A percentile compares a stretch with the other conserved stretches of the same genome.
Conservation (phyloP, 1,140 invertebrate species). For the Drosophila micromelanica region DNA sequence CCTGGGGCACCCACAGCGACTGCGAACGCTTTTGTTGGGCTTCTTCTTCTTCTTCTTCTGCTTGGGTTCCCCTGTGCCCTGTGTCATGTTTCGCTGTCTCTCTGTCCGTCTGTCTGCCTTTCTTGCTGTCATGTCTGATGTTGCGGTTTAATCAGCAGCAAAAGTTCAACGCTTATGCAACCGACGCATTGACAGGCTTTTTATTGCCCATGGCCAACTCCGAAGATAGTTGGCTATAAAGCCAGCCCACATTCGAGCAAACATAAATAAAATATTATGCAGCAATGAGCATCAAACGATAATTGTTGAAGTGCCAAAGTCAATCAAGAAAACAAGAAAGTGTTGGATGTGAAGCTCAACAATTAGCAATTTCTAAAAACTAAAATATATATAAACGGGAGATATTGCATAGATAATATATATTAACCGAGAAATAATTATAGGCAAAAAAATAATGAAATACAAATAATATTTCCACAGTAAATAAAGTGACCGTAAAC, state of each 20-base stretch:
- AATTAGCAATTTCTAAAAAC: too few relatives aligned
- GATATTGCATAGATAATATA: too few relatives aligned
- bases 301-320: too few relatives aligned
- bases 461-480: too few relatives aligned
- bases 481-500: too few relatives aligned
- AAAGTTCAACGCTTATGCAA: constrained; percentile 36
- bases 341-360: too few relatives aligned
- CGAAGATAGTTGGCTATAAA: too few relatives aligned
- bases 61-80: not conserved
- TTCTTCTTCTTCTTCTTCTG: not conserved
- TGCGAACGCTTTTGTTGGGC: constrained; percentile 45
- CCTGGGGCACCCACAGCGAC: constrained; percentile 24
- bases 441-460: too few relatives aligned
- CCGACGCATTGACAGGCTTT: constrained; percentile 3
- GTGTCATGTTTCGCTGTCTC: constrained; percentile 26
- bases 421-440: too few relatives aligned
- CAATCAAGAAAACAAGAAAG: too few relatives aligned
- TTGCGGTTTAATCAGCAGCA: constrained; percentile 34
- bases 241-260: not conserved
- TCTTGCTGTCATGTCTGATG: constrained; percentile 23
- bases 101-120: constrained; percentile 7
- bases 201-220: not conserved
- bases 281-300: not conserved
- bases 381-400: too few relatives aligned
- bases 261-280: constrained; percentile 8